These are phyloP conservation scores for Aradophagus sp. DNA, from an alignment of 1,140 invertebrate species.

Conservation along the genomic window DNA sequence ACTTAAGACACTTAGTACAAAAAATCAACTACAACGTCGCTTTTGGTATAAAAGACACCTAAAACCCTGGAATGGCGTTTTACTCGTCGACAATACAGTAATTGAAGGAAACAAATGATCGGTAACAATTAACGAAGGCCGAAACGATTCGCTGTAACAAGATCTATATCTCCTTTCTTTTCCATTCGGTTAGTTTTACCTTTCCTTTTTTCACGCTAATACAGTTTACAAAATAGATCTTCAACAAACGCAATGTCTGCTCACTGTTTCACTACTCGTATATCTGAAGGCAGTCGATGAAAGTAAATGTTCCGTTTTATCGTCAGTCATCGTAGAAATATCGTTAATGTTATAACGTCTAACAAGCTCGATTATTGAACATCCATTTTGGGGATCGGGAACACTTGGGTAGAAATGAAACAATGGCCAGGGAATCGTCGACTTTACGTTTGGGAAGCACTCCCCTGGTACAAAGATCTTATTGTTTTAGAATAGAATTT, in stretches of 20 bases:
- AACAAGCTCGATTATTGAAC: conserved; percentile 43
- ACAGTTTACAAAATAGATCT: conserved; percentile 13
- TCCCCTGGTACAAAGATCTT: no score
- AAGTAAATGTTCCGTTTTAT: conserved; percentile 14
- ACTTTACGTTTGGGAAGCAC: conserved; percentile 16
- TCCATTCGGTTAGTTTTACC: not conserved
- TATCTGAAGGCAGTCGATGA: conserved; percentile 40
- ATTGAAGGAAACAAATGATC: conserved; percentile 40
- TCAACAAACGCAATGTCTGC: conserved; percentile 5
- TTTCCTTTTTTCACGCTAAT: no score
- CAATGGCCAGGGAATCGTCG: conserved; percentile 5
- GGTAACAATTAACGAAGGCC: conserved; percentile 25
- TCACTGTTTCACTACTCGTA: conserved; percentile 1
- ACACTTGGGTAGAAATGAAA: conserved; percentile 28
- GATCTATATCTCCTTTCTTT: conserved; percentile 5
- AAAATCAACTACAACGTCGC: conserved; percentile 64
- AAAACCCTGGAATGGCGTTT: conserved; percentile 69
- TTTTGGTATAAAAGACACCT: conserved; percentile 70
- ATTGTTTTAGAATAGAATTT: no score
- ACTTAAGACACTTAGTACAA: conserved; percentile 70
- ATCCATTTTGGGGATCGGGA: conserved; percentile 19
- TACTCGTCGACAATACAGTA: conserved; percentile 56
- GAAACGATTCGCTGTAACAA: conserved; percentile 30
- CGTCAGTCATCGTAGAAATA: conserved; percentile 10
- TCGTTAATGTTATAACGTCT: conserved; percentile 29